Evolutionary conservation across 2,888 invertebrate genomes (phyloP), one percentile per base, ranked within the genome.

Genomic region (Drosophila buzzatii): DNA sequence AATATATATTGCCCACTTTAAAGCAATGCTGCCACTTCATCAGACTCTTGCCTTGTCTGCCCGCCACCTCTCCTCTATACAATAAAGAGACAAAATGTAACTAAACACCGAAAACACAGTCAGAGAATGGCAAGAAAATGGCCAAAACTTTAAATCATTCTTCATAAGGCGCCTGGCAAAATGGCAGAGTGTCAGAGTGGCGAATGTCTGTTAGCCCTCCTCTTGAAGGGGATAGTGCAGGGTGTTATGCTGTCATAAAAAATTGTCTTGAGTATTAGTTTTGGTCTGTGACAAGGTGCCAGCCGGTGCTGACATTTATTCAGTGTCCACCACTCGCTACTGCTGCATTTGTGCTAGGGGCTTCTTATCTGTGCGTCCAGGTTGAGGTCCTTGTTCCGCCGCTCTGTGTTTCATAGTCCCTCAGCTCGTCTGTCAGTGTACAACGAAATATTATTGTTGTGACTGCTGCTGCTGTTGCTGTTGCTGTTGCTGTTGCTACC

Each of bases 251-350:
- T 90, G 90, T 85, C 90, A 88, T 85, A 85, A 85, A 85, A 85
- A 90, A 85, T 85, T 74, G 90, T 88, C 80, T 79, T 80, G 73
- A 85, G 90, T 85, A 90, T 85, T 90, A 85, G 82, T 88, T 85
- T 90, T 90, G 67, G 69, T 85, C 81, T 85, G 74, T 87, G 90
- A 87, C 90, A 84, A 84, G 81, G 74, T 81, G 73, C 69, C 81
- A 83, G 64, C 61, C 69, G 56, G 59, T 62, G 67, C 70, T 70
- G 78, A 77, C 81, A 85, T 85, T 88, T 85, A 85, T 90, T 88
- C 90, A 85, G 85, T 79, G 88, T 76, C 86, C 82, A 73, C 86
- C 82, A 73, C 61, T 73, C 79, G 41, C 55, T 52, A 42, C 41
- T 58, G 79, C 74, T 68, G 85, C 86, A 79, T 65, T 85, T 66